A percentile compares a stretch with the other conserved stretches of the same genome.
phyloP scores from a whole-genome alignment of 2,888 invertebrate species.

The Acronicta psi region DNA sequence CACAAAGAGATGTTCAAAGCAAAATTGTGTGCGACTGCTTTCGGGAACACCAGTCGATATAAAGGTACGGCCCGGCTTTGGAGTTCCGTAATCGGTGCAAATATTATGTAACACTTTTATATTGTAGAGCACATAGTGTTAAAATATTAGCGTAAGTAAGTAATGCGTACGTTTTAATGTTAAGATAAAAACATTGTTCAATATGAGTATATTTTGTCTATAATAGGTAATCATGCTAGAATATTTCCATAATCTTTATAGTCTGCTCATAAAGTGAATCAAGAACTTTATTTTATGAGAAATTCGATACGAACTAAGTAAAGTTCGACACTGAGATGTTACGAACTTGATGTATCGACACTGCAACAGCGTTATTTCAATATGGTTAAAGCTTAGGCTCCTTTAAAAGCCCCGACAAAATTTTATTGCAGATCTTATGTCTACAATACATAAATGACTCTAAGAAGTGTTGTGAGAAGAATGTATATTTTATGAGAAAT shows the following conservation, averaged over 20 bases:
- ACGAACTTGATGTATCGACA: too few relatives aligned
- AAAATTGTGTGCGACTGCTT: constrained; percentile 54
- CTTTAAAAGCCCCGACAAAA: background rate
- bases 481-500: too few relatives aligned
- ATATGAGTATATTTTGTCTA: background rate
- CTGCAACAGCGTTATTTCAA: constrained; percentile 3
- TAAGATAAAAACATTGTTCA: too few relatives aligned
- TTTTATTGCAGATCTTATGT: too few relatives aligned
- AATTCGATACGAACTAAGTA: background rate
- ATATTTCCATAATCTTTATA: too few relatives aligned
- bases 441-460: too few relatives aligned
- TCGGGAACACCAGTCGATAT: constrained; percentile 52
- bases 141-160: too few relatives aligned
- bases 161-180: too few relatives aligned
- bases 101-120: constrained; percentile 15
- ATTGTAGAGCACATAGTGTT: too few relatives aligned
- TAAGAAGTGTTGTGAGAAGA: too few relatives aligned
- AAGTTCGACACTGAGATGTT: background rate
- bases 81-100: constrained; percentile 42
- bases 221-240: background rate
- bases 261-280: too few relatives aligned
- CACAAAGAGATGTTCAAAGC: constrained; percentile 57
- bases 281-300: too few relatives aligned
- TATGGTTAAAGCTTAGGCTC: constrained; percentile 7
- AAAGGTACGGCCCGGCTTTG: constrained; percentile 43